phyloP scores from a whole-genome alignment of 2,113 vertebrate species.

The Syrrhaptes paradoxus region DNA sequence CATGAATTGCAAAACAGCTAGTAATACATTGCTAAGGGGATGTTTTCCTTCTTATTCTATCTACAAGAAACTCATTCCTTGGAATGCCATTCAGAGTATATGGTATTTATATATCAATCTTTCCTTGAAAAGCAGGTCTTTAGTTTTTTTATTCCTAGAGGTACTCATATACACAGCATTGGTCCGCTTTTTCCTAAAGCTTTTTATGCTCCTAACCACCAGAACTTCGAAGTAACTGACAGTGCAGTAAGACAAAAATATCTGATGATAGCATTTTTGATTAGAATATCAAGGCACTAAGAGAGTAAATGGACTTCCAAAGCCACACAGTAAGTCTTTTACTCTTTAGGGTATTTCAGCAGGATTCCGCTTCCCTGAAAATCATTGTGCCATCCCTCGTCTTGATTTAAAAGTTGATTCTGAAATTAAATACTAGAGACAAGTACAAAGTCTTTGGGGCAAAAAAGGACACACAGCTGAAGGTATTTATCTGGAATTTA shows the following conservation, averaged over 20 bases:
- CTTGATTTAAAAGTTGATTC: neutral
- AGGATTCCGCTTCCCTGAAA: neutral
- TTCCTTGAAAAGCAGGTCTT: neutral
- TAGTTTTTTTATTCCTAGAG: neutral
- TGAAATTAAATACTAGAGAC: neutral
- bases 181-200: neutral
- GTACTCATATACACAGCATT: neutral
- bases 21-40: neutral
- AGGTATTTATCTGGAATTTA: neutral
- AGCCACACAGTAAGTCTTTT: neutral
- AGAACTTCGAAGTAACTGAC: neutral
- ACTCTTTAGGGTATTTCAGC: neutral
- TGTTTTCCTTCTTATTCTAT: slow-evolving; percentile 4
- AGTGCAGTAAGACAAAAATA: neutral
- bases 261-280: neutral
- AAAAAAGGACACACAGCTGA: neutral
- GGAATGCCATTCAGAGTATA: neutral
- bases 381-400: neutral
- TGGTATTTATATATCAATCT: neutral
- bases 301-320: neutral
- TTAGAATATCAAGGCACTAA: neutral
- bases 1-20: slow-evolving; percentile 23
- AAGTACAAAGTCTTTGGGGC: neutral
- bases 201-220: neutral
- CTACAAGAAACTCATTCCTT: neutral